Evolutionary conservation across 2,888 invertebrate species (phyloP), one percentile per base, ranked within the genome.

Genomic region (Lamellibrachia satsuma): DNA sequence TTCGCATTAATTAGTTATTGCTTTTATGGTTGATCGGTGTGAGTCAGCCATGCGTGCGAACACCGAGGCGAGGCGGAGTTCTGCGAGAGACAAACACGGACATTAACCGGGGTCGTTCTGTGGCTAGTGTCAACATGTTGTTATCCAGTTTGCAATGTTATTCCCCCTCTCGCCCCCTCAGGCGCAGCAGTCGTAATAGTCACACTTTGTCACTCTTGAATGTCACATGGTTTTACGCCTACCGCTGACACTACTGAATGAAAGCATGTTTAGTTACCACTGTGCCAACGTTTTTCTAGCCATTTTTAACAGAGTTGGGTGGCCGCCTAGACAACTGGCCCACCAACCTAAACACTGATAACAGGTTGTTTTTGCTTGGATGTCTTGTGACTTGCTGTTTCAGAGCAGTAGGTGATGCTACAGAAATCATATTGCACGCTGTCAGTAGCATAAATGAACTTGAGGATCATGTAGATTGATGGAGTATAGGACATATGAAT

Each of bases 151-250:
- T 4, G 6, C 4, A n/a, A 0, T 6, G 22, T 75, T 11, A n/a
- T 75, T 2, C 75, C n/a, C 75, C 22, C 75, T 75, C 75, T 75
- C 75, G 22, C 15, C n/a, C 75, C 75, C 4, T 11, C 75, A 39
- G 39, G 0, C 39, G 39, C 39, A 39, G 39, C 39, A 1, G 75
- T 75, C 22, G 75, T 75, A 75, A 75, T 15, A 3, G 3, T 75
- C 75, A 75, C 75, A 75, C 75, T 75, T 15, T 3, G 3, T 75
- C 75, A 75, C 75, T 22, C 75, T 75, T 75, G 75, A 75, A 75
- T 75, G 22, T n/a, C 75, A 75, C 75, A 75, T 75, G n/a, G 75
- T 75, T 75, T 75, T 75, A 75, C 22, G n/a, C 75, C 75, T 75
- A 75, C 75, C 22, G 22, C 75, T n/a, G 22, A n/a, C 75, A 6